phyloP scores from a whole-genome alignment of 2,113 vertebrate genomes.

The Zootoca vivipara region DNA sequence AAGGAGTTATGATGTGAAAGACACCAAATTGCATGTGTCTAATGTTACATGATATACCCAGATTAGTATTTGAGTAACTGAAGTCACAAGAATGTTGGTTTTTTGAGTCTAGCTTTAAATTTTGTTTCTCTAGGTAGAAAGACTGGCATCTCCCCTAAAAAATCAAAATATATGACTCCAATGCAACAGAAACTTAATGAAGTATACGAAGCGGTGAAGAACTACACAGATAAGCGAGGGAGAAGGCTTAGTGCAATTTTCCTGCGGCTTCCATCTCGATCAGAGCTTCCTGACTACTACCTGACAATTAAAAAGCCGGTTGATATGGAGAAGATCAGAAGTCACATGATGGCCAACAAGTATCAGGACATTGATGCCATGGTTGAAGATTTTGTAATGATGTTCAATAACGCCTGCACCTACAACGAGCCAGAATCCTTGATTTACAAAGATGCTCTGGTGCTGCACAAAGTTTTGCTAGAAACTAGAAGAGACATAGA shows the following conservation, averaged over 20 bases:
- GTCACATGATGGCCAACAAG: slow-evolving; percentile 98
- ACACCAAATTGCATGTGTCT: background rate
- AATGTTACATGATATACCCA: background rate
- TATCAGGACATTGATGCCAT: slow-evolving; percentile 98
- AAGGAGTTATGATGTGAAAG: background rate
- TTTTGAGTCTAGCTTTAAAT: accelerated
- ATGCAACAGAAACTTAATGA: slow-evolving; percentile 98
- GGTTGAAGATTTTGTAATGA: slow-evolving; percentile 97
- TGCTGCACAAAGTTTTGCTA: slow-evolving; percentile 93
- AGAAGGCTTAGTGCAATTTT: slow-evolving; percentile 98
- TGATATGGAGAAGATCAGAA: slow-evolving; percentile 98
- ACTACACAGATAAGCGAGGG: slow-evolving; percentile 96
- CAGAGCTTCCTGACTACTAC: slow-evolving; percentile 98
- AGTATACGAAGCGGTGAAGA: slow-evolving; percentile 97
- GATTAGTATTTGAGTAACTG: background rate
- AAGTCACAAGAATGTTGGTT: background rate
- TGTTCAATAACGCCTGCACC: slow-evolving; percentile 99
- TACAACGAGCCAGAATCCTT: slow-evolving; percentile 97
- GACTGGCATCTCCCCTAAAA: slow-evolving; percentile 94
- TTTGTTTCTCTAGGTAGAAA: slow-evolving; percentile 84
- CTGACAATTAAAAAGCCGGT: slow-evolving; percentile 96
- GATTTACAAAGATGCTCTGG: slow-evolving; percentile 96
- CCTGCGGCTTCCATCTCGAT: slow-evolving; percentile 92
- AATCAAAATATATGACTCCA: slow-evolving; percentile 96
- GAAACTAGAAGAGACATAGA: slow-evolving; percentile 94